phyloP scores from a whole-genome alignment of 2,888 invertebrate species.

The Orchestes rusci region DNA sequence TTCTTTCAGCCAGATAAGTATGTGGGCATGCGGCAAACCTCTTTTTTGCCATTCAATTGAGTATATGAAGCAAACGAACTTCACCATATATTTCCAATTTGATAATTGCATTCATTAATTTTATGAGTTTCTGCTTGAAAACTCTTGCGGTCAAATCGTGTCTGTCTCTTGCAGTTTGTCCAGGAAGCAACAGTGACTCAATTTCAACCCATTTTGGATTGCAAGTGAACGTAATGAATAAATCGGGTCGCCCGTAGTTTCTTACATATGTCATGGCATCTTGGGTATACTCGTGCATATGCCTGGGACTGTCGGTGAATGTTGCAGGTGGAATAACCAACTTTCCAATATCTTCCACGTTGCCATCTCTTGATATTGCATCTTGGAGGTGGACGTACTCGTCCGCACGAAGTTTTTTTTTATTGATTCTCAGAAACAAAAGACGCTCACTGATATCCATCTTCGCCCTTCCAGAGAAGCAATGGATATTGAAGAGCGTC shows the following conservation, averaged over 20 bases:
- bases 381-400: slow-evolving; percentile 38
- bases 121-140: background rate
- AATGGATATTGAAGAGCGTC: slow-evolving; percentile 39
- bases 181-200: background rate
- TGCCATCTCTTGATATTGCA: slow-evolving; percentile 29
- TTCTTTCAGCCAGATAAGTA: background rate
- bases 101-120: background rate
- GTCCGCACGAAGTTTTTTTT: slow-evolving; percentile 33
- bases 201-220: background rate
- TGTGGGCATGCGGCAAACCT: background rate
- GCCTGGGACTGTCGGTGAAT: slow-evolving; percentile 33
- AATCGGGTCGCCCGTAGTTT: slow-evolving; percentile 31
- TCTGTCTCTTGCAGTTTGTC: background rate
- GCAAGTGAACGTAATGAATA: background rate
- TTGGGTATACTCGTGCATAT: slow-evolving; percentile 34
- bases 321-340: slow-evolving; percentile 31
- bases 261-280: slow-evolving; percentile 36
- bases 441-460: background rate
- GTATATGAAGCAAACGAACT: background rate
- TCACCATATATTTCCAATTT: background rate
- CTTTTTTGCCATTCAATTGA: slow-evolving; percentile 1
- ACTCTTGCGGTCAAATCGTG: slow-evolving; percentile 1
- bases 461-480: background rate
- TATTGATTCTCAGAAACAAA: slow-evolving; percentile 26
- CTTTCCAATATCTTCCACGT: slow-evolving; percentile 28